Base-by-base conservation (phyloP, 2,113 vertebrate genomes). In the Serilophus lunatus region DNA sequence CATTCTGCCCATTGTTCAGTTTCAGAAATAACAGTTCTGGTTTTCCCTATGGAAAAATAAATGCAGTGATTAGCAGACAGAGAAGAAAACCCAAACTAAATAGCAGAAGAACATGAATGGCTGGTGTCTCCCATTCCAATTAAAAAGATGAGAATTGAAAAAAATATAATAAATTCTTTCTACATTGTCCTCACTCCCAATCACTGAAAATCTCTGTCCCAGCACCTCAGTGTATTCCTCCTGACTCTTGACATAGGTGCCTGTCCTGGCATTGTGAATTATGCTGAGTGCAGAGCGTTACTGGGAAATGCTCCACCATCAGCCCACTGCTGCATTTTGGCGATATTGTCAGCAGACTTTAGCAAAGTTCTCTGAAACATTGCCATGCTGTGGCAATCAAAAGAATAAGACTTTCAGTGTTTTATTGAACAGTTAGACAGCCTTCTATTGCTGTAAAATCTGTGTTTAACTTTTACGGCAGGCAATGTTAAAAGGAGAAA, bases 301-400 rank as follows among this genome's bases (percentile, higher is more conserved):
- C 57, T 33, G 31, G 64, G 45, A 69, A 53, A 40, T 8, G 20
- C 36, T 79, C n/a, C 49, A 17, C 31, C n/a, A 18, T 8, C 64
- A 75, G 20, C 75, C 83, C 56, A 10, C 4, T 4, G 61, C 64
- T 22, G 40, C 25, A 1, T 31, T 3, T 64, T 60, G 35, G 20
- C 38, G 19, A 0, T 3, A 8, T 2, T 11, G 14, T 5, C 31
- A 33, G 2, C 29, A 53, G 45, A 10, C 56, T 40, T 7, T 20
- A n/a, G 11, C 18, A 77, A 91, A 57, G 35, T 36, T 60, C 76
- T 93, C 86, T 91, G 78, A 97, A 95, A 89, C 85, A 75, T 49
- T 96, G 96, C 96, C 97, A 96, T 90, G 3, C 75, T 65, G 97
- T 96, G 98, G 96, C 72, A 53, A 26, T 18, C 2, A 3, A 3